Base-by-base conservation (phyloP, 2,888 invertebrate genomes). In the Clusia tigrina region DNA sequence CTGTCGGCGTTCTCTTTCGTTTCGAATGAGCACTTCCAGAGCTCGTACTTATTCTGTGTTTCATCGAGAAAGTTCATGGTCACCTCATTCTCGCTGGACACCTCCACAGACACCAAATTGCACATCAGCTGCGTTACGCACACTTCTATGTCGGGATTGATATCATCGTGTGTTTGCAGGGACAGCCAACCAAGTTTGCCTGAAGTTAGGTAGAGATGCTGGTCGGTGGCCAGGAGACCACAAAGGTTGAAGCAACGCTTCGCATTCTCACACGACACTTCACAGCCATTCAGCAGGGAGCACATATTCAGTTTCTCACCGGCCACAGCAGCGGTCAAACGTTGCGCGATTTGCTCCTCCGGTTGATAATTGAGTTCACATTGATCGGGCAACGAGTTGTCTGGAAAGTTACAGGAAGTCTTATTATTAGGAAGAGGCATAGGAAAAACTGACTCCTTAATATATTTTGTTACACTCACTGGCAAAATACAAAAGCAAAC, bases 11-110 rank as follows among this genome's bases (percentile, higher is more conserved):
- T 85, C 48, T 80, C 78, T 6, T 71, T 66, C 1, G 87, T 86
- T 63, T 85, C 85, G 62, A 87, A 86, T 58, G 76, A 74, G 26
- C 87, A 76, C 26, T 76, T 80, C 87, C 87, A 87, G 1, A 77
- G 67, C 69, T 86, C 86, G 63, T 83, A 84, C 37, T 79, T 79
- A 56, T 84, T 84, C 59, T 83, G 83, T 1, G 83, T 81, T 71
- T 88, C 87, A 64, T 87, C 86, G 46, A 86, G 73, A 66, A 87
- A 88, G 69, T 84, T 85, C 12, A 88, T 77, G 37, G 74, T 78
- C 54, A 86, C 77, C 9, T 70, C 68, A 68, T 75, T 76, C 10
- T 85, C 83, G 62, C 86, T 85, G 2, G 70, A 38, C 1, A 70
- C 73, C 26, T 81, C 81, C 61, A 87, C 84, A 75, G 86, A 86